phyloP scores from a whole-genome alignment of 2,888 invertebrate species.

The Nemapogon koenigi region DNA sequence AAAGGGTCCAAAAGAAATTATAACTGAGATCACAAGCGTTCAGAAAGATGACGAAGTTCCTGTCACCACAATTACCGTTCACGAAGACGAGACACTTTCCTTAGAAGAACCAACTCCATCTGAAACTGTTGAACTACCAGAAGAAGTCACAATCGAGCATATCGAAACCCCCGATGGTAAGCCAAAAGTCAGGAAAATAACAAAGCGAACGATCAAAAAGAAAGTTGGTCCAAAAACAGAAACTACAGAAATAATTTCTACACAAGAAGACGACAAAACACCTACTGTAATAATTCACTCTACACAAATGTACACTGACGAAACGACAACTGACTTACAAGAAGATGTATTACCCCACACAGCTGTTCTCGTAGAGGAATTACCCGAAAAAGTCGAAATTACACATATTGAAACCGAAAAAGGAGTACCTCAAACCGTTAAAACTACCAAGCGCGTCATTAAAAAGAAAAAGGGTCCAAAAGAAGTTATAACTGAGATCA shows the following conservation, averaged over 20 bases:
- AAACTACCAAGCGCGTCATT: slow-evolving; percentile 25
- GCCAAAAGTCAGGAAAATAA: slow-evolving; percentile 17
- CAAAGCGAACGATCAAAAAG: slow-evolving; percentile 41
- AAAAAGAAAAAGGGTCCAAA: slow-evolving; percentile 26
- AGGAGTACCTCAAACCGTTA: slow-evolving; percentile 16
- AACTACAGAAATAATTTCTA: slow-evolving; percentile 19
- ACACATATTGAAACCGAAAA: slow-evolving; percentile 23
- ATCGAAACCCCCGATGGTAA: slow-evolving; percentile 15
- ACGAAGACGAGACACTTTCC: slow-evolving; percentile 18
- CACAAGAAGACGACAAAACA: slow-evolving; percentile 44
- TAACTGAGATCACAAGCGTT: slow-evolving; percentile 39
- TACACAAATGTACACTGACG: slow-evolving; percentile 27
- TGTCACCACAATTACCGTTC: slow-evolving; percentile 24
- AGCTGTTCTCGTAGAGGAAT: slow-evolving; percentile 21
- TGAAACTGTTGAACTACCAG: slow-evolving; percentile 23
- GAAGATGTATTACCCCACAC: slow-evolving; percentile 8
- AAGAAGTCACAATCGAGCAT: slow-evolving; percentile 18
- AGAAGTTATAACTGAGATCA: slow-evolving; percentile 33
- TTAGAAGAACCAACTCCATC: slow-evolving; percentile 21
- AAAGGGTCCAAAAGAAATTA: slow-evolving; percentile 27
- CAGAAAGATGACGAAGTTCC: slow-evolving; percentile 38
- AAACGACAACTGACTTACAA: slow-evolving; percentile 19
- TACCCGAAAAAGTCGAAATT: slow-evolving; percentile 36
- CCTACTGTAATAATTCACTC: slow-evolving; percentile 35
- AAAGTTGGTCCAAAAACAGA: slow-evolving; percentile 19